Evolutionary conservation across 2,888 invertebrate genomes (phyloP), one percentile per base, ranked within the genome.

Genomic region (Plemyria rubiginata): DNA sequence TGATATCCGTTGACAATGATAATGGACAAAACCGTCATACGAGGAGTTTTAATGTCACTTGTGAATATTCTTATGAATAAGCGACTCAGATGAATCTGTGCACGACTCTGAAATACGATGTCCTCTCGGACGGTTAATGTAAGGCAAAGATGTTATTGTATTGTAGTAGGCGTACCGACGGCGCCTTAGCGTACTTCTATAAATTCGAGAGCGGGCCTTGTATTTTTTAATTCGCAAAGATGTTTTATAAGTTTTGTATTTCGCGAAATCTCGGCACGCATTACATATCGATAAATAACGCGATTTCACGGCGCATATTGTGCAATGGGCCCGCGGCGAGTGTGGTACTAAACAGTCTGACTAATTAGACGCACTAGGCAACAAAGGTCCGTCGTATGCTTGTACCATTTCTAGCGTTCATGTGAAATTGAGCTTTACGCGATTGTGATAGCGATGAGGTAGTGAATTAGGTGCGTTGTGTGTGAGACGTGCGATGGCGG

Each of bases 291-390:
- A 86, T 86, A 85, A 86, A 88, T 87, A 85, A 84, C 72, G 83
- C 75, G 81, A 87, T 88, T 87, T 88, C 87, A 86, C 83, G 87
- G 85, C 79, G 82, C 77, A 70, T 78, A 75, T 78, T 79, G 80
- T 84, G 76, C 79, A 79, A 80, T 81, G 41, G 71, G 86, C 90
- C 85, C 74, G 82, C 78, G 86, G 90, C 89, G 76, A 79, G 83
- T 81, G 82, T 80, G 82, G 82, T 79, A 84, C 90, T 91, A 90
- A 92, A 87, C 88, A 88, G 90, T 78, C 88, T 90, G 90, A 91
- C 92, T 92, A 92, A 92, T 92, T 91, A 92, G 92, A 87, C 83
- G 88, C 86, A 87, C 90, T 87, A 86, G 81, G 84, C 87, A 90
- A 91, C 89, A 90, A 90, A 89, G 85, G 79, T 80, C 81, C 77